Evolutionary conservation across 1,140 invertebrate species (phyloP).

Genomic region (Maniola jurtina): DNA sequence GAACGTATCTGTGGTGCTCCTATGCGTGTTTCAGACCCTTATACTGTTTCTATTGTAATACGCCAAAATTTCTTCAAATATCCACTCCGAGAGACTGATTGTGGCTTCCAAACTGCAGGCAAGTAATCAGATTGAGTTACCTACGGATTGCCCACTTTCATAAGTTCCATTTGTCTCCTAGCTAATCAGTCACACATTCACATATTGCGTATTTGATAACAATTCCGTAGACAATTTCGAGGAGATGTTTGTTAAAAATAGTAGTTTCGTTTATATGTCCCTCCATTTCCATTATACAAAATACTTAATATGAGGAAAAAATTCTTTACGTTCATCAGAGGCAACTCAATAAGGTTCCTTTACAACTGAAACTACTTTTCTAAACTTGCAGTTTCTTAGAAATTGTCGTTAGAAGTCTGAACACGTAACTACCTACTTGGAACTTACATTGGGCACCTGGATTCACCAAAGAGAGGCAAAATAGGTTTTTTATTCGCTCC

Average conservation of each 20-base stretch:
- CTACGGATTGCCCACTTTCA: not conserved
- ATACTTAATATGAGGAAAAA: too few species aligned
- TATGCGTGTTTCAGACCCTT: too few species aligned
- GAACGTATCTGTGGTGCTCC: too few species aligned
- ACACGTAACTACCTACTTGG: not conserved
- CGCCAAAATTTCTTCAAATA: not conserved
- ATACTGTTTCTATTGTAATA: too few species aligned
- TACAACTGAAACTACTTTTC: constrained; percentile 4
- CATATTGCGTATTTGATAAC: too few species aligned
- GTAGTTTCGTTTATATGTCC: too few species aligned
- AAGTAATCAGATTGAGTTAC: not conserved
- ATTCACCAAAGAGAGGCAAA: constrained; percentile 5
- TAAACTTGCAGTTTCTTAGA: not conserved
- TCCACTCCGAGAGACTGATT: not conserved
- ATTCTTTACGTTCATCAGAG: not conserved
- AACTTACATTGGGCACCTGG: constrained; percentile 9
- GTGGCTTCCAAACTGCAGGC: not conserved
- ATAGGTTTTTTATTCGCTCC: constrained; percentile 5
- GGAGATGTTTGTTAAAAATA: too few species aligned
- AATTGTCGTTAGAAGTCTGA: constrained; percentile 8
- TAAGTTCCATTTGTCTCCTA: not conserved
- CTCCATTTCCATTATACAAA: too few species aligned
- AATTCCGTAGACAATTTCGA: too few species aligned
- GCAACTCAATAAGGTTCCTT: not conserved
- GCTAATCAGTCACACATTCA: not conserved